Conservation (phyloP, 2,888 invertebrate species). For the Timema podura region DNA sequence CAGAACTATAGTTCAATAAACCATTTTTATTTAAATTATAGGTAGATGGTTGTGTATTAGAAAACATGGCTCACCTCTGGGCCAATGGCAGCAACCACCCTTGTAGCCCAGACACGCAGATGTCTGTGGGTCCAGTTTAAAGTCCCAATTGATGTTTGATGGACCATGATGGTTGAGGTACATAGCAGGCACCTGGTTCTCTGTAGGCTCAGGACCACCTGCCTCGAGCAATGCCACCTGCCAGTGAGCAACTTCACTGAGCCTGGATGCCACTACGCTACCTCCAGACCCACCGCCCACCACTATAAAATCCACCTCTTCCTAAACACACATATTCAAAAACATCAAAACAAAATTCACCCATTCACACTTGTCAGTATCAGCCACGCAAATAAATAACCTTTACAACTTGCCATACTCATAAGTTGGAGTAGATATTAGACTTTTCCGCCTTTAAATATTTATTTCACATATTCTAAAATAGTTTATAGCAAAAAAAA, state of each 20-base stretch:
- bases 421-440: too few species aligned
- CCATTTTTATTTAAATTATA: too few species aligned
- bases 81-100: constrained; percentile 19
- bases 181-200: constrained; percentile 44
- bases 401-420: too few species aligned
- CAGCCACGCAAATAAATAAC: too few species aligned
- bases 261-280: constrained; percentile 16
- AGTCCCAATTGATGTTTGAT: constrained; percentile 29
- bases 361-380: too few species aligned
- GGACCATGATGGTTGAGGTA: constrained; percentile 12
- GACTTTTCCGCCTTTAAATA: too few species aligned
- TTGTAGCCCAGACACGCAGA: constrained; percentile 19
- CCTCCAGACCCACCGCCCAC: constrained; percentile 20
- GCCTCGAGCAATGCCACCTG: constrained; percentile 62
- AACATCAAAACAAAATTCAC: too few species aligned
- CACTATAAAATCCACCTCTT: constrained; percentile 17
- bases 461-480: too few species aligned
- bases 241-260: constrained; percentile 12
- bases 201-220: constrained; percentile 64
- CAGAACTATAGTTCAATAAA: too few species aligned
- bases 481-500: too few species aligned
- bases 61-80: constrained; percentile 36
- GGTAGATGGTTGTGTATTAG: neutral
- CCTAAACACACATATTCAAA: neutral
- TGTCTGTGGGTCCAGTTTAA: constrained; percentile 19